A percentile compares a stretch with the other conserved stretches of the same genome.
phyloP scores from a whole-genome alignment of 1,140 invertebrate genomes.

The Calliopsis andreniformis region DNA sequence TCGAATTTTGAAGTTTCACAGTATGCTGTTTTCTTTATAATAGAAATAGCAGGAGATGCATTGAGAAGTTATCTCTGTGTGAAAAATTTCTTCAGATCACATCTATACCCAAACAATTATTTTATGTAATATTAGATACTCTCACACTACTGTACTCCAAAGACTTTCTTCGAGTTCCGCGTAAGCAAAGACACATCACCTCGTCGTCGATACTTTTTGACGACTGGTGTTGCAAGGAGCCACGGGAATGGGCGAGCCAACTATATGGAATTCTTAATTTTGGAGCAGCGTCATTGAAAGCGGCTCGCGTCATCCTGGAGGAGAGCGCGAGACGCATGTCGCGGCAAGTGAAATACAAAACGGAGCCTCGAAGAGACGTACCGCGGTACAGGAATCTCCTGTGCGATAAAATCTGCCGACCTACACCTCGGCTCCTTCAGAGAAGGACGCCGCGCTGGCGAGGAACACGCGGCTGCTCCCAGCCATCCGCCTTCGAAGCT shows the following conservation, averaged over 20 bases:
- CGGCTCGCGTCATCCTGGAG: conserved; percentile 11
- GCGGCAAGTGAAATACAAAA: conserved; percentile 63
- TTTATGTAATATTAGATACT: too few relatives aligned
- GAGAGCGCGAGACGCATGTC: conserved; percentile 32
- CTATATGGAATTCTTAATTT: conserved; percentile 24
- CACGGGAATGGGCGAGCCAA: background rate
- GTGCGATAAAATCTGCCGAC: conserved; percentile 67
- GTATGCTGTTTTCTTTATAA: too few relatives aligned
- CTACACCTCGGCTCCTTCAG: conserved; percentile 60
- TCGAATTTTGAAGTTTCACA: too few relatives aligned
- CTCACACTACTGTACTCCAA: too few relatives aligned
- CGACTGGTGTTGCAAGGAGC: background rate
- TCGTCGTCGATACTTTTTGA: too few relatives aligned
- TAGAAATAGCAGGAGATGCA: too few relatives aligned
- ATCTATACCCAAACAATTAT: too few relatives aligned
- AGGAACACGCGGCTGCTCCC: background rate
- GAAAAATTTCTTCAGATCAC: too few relatives aligned
- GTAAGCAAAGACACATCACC: too few relatives aligned
- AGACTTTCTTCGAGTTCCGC: too few relatives aligned
- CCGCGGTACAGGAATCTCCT: conserved; percentile 64
- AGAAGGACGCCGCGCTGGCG: conserved; percentile 42
- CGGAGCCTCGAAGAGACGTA: conserved; percentile 51
- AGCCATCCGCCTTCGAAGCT: background rate
- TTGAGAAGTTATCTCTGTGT: too few relatives aligned
- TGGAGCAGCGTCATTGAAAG: conserved; percentile 37